Conservation (phyloP, 2,888 invertebrate species). For the Gnatocerus cornutus region DNA sequence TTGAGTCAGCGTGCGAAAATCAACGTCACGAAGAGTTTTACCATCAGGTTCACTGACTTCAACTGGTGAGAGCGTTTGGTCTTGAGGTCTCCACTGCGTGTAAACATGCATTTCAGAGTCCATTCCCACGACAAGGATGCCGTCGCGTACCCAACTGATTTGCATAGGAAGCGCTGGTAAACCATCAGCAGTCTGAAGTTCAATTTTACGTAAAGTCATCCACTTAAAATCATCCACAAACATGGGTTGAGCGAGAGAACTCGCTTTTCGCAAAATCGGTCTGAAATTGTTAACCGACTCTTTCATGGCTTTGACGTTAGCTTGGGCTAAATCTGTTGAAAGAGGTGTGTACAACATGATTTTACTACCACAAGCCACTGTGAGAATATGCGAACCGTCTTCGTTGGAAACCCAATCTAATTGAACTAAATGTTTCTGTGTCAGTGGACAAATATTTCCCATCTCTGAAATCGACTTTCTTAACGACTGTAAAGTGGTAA, state of each 20-base stretch:
- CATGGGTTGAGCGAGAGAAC: constrained; percentile 90
- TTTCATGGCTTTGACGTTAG: constrained; percentile 83
- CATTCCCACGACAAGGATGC: constrained; percentile 98
- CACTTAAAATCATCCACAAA: constrained; percentile 95
- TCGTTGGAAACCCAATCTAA: constrained; percentile 99
- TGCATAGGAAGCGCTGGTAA: constrained; percentile 98
- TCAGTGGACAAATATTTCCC: constrained; percentile 91
- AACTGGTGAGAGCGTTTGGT: constrained; percentile 58
- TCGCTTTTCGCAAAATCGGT: constrained; percentile 91
- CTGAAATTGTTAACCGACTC: constrained; percentile 88
- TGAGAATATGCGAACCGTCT: constrained; percentile 97
- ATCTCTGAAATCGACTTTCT: constrained; percentile 92
- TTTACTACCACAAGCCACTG: constrained; percentile 95
- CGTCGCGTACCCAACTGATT: constrained; percentile 97
- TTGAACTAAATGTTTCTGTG: constrained; percentile 94
- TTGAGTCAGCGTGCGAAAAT: constrained; percentile 79
- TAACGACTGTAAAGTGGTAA: constrained; percentile 90
- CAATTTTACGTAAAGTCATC: constrained; percentile 95
- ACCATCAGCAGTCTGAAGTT: constrained; percentile 94
- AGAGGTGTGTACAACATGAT: constrained; percentile 94
- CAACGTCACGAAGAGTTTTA: constrained; percentile 82
- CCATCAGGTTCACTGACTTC: constrained; percentile 77
- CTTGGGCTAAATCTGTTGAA: constrained; percentile 95
- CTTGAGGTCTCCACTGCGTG: constrained; percentile 95
- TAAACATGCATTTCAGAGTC: constrained; percentile 99